Percentiles rank a stretch among this genome's conserved stretches.
phyloP scores from a whole-genome alignment of 1,140 invertebrate species.

The Brachionus paranguensis region DNA sequence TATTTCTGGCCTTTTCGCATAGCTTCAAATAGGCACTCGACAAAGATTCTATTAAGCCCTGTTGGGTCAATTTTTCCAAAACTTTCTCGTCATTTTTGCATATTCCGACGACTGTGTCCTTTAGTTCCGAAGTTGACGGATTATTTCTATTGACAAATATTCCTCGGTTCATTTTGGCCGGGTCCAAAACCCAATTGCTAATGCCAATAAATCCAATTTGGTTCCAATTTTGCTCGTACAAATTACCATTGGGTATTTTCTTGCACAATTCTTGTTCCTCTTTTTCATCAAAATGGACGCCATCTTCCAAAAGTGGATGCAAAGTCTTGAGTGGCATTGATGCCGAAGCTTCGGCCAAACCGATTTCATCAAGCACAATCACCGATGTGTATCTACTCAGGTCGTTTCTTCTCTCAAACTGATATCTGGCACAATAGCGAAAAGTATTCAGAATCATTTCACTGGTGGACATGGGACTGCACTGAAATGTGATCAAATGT shows the following conservation, averaged over 20 bases:
- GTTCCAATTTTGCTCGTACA: constrained; percentile 39
- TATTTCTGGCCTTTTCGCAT: constrained; percentile 43
- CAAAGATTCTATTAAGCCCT: constrained; percentile 41
- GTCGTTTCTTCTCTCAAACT: constrained; percentile 45
- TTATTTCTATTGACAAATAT: constrained; percentile 47
- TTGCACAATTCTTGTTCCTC: neutral
- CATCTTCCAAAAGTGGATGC: constrained; percentile 44
- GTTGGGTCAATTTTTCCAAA: constrained; percentile 37
- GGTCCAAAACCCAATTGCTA: constrained; percentile 52
- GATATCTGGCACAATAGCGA: constrained; percentile 46
- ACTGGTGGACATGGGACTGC: constrained; percentile 47
- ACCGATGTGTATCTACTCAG: constrained; percentile 46
- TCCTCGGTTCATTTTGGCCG: constrained; percentile 51
- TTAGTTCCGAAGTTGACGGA: constrained; percentile 46
- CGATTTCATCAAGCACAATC: constrained; percentile 51
- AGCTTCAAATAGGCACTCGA: constrained; percentile 46
- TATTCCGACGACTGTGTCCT: constrained; percentile 46
- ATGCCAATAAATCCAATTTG: constrained; percentile 51
- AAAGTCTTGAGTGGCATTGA: constrained; percentile 50
- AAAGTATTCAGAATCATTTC: constrained; percentile 50
- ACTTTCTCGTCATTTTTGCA: constrained; percentile 43
- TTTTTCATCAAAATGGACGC: constrained; percentile 1
- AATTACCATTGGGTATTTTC: neutral
- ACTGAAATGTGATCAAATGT: constrained; percentile 48
- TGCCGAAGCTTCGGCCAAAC: constrained; percentile 47